Conservation (phyloP, 1,140 invertebrate genomes). For the Oscheius sp. region DNA sequence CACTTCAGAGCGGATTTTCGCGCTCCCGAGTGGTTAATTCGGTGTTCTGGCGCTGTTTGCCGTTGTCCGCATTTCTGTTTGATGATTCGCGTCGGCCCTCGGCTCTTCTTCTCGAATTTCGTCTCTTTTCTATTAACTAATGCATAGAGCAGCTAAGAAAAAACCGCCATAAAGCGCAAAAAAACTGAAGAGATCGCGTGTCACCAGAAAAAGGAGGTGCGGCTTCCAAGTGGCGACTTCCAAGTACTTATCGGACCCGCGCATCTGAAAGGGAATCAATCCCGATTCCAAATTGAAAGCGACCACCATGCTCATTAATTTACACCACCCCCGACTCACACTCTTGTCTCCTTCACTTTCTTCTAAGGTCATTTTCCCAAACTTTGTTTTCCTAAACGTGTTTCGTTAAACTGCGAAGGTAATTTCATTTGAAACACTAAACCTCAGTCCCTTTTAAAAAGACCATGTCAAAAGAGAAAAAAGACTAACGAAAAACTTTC, state of each 20-base stretch:
- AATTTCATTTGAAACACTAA: too few species aligned
- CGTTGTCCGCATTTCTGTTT: slow-evolving; percentile 11
- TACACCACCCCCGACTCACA: too few species aligned
- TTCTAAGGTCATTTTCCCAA: too few species aligned
- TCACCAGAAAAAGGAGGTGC: neutral
- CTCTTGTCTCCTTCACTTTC: too few species aligned
- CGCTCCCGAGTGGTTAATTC: neutral
- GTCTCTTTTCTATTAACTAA: neutral
- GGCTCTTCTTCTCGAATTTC: slow-evolving; percentile 5
- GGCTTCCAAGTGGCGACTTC: neutral
- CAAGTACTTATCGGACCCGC: neutral
- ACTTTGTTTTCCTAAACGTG: too few species aligned
- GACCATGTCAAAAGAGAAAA: too few species aligned
- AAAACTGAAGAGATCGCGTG: neutral
- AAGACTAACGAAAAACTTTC: too few species aligned
- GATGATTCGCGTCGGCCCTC: slow-evolving; percentile 3
- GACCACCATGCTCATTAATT: too few species aligned
- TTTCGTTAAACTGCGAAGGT: too few species aligned
- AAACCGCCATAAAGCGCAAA: neutral
- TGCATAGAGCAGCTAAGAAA: neutral
- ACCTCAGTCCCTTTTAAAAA: too few species aligned
- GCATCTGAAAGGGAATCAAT: neutral
- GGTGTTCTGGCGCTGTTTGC: slow-evolving; percentile 5
- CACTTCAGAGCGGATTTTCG: neutral
- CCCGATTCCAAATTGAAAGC: too few species aligned